Evolutionary conservation across 2,797 vertebrate species (phyloP), one percentile per base, ranked within the genome.

Genomic region (Crypturellus tataupa): DNA sequence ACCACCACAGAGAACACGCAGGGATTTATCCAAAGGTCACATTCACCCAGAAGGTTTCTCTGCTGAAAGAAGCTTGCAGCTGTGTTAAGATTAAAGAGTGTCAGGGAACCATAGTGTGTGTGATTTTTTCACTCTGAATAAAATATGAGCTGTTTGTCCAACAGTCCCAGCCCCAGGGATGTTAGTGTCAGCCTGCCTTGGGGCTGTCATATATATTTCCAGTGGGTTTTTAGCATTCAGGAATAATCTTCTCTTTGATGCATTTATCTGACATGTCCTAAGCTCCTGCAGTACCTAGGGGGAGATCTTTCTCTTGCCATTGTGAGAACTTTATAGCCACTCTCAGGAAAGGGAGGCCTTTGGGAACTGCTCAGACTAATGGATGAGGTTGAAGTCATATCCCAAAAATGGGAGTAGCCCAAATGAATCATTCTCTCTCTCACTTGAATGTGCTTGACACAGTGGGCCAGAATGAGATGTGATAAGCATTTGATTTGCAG

Each of bases 101-200:
- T 93, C 89, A 89, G 82, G 80, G 84, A 96, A 85, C 87, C 86
- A 65, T 84, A 75, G 79, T 69, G 56, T 90, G 40, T 85, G 68
- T 2, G 23, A 85, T 94, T 93, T 94, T 90, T 95, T 95, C 89
- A 82, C 78, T 84, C 77, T 10, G 71, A 81, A 80, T 96, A 95
- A 94, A 95, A 86, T 94, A 96, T 65, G 91, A 94, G 65, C 91
- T 96, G 87, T 94, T 96, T 96, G 73, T 88, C 70, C 91, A 93
- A 71, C 77, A 73, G 78, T 53, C 87, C 47, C 89, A 93, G 71
- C 68, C 92, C 94, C 94, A 97, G 80, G 55, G 89, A 91, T 86
- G 27, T 80, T 86, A n/a, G 56, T 88, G 91, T 93, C 87, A 94
- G 75, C 37, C 80, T 68, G 85, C 89, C 78, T 91, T 91, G 68